Evolutionary conservation across 1,140 invertebrate genomes (phyloP).

Genomic region (Heliconius congener): DNA sequence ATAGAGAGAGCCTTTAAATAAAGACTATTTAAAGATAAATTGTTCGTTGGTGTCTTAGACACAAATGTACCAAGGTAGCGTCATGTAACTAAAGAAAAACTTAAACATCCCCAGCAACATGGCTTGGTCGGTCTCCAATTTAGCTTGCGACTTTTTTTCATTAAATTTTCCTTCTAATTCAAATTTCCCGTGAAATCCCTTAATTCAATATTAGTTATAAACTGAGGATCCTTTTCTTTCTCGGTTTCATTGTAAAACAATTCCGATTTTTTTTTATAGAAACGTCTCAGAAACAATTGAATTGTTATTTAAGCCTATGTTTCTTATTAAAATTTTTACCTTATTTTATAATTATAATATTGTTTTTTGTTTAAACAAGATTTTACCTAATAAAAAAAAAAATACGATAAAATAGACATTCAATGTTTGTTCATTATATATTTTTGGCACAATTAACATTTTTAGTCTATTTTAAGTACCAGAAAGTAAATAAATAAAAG

Average conservation of each 20-base stretch:
- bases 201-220: constrained; percentile 36
- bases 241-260: background rate
- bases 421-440: too few relatives aligned
- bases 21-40: too few relatives aligned
- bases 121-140: constrained; percentile 24
- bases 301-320: background rate
- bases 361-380: too few relatives aligned
- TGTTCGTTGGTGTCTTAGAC: too few relatives aligned
- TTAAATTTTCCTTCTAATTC: constrained; percentile 37
- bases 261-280: background rate
- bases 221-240: constrained; percentile 30
- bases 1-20: too few relatives aligned
- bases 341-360: background rate
- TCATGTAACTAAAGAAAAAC: too few relatives aligned
- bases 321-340: background rate
- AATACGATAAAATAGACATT: too few relatives aligned
- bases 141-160: constrained; percentile 35
- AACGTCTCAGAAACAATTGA: background rate
- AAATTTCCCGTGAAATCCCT: constrained; percentile 28
- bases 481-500: too few relatives aligned
- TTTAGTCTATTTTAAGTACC: too few relatives aligned
- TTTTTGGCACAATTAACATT: too few relatives aligned
- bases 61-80: too few relatives aligned
- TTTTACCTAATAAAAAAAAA: too few relatives aligned
- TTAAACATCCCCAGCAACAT: background rate